A percentile compares a stretch with the other conserved stretches of the same genome.
These are phyloP conservation scores for Tortrix viridana DNA, from an alignment of 2,888 invertebrate genomes.

Conservation along the genomic window DNA sequence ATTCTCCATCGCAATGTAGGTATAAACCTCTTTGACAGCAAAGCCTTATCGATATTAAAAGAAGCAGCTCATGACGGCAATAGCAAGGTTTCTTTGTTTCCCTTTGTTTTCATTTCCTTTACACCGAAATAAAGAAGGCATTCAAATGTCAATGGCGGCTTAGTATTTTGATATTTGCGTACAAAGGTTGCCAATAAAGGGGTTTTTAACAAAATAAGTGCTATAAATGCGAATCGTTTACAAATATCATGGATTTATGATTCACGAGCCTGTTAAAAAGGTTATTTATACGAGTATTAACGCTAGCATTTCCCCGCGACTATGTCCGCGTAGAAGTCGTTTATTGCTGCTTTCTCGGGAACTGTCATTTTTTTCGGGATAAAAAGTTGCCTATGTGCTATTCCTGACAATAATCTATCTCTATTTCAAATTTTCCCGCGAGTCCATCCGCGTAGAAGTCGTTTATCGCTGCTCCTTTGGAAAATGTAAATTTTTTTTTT, in stretches of 20 bases:
- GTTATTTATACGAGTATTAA: too few species aligned
- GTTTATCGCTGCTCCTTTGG: too few species aligned
- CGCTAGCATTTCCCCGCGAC: too few species aligned
- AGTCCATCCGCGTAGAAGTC: too few species aligned
- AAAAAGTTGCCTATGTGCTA: too few species aligned
- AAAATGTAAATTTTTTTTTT: too few species aligned
- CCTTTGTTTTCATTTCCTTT: conserved; percentile 22
- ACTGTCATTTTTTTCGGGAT: too few species aligned
- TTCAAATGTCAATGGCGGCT: conserved; percentile 28
- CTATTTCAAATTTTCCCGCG: too few species aligned
- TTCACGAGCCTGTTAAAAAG: background rate
- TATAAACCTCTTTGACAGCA: conserved; percentile 6
- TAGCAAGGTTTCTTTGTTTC: conserved; percentile 14
- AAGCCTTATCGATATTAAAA: conserved; percentile 26
- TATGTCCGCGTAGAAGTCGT: too few species aligned
- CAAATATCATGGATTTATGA: background rate
- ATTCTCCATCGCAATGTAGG: background rate
- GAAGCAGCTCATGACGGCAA: conserved; percentile 9
- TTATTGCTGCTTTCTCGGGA: too few species aligned
- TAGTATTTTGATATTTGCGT: conserved; percentile 22
- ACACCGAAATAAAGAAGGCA: conserved; percentile 24
- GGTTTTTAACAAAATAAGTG: conserved; percentile 11
- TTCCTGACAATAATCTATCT: too few species aligned
- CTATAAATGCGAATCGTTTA: conserved; percentile 1
- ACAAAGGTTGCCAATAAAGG: conserved; percentile 17